Conservation (phyloP, 2,113 vertebrate species). For the Zeus faber region DNA sequence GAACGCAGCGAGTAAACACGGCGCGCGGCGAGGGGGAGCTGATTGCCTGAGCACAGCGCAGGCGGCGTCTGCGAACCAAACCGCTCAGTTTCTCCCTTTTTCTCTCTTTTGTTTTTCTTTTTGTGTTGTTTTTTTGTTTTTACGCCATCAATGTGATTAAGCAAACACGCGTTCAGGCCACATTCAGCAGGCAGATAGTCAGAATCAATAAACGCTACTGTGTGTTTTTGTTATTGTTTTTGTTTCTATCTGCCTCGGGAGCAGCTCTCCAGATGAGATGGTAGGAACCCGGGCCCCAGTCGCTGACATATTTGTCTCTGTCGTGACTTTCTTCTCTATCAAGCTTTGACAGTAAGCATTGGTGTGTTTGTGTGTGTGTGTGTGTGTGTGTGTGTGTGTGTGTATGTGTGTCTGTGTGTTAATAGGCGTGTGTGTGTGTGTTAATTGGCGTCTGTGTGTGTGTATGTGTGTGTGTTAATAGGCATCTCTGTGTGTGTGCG, state of each 20-base stretch:
- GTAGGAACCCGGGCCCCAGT: constrained; percentile 49
- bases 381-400: constrained; percentile 10
- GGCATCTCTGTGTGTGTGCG: neutral
- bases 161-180: constrained; percentile 41
- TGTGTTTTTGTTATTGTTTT: constrained; percentile 15
- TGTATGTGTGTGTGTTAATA: neutral
- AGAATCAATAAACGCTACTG: constrained; percentile 55
- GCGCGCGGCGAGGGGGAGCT: too few species aligned
- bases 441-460: neutral
- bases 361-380: constrained; percentile 11
- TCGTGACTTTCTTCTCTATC: constrained; percentile 34
- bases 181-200: constrained; percentile 46
- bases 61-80: too few species aligned
- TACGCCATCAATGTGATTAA: constrained; percentile 44
- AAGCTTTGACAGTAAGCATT: constrained; percentile 33
- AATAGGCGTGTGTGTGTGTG: neutral
- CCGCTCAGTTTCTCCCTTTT: too few species aligned
- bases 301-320: constrained; percentile 56
- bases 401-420: neutral
- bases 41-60: too few species aligned
- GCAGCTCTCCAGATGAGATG: constrained; percentile 43
- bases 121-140: constrained; percentile 14
- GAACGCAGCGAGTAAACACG: constrained; percentile 18
- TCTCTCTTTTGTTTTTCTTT: too few species aligned
- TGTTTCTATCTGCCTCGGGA: too few species aligned